Percentiles rank a stretch among this genome's conserved stretches.
Evolutionary conservation across 1,140 invertebrate species (phyloP).

Genomic region (Apocrypta bakeri): DNA sequence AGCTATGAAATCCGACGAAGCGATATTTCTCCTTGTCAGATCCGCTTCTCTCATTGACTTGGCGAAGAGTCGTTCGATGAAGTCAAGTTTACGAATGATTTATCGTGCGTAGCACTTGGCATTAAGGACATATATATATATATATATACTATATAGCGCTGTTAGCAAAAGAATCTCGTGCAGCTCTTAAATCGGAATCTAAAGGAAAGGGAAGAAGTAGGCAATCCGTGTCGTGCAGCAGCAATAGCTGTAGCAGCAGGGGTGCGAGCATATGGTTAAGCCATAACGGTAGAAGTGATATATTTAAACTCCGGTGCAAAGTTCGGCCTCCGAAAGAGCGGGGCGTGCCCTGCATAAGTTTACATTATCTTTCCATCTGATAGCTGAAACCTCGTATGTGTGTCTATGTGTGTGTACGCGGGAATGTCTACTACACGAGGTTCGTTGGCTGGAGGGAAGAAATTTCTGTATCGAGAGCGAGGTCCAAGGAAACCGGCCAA

Average conservation of each 20-base stretch:
- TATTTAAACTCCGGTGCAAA: conserved; percentile 71
- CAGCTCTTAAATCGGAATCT: conserved; percentile 60
- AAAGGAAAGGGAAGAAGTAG: conserved; percentile 58
- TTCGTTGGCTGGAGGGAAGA: neutral
- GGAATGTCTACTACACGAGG: neutral
- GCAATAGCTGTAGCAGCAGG: conserved; percentile 29
- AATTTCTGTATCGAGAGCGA: neutral
- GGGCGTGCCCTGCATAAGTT: conserved; percentile 74
- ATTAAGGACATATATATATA: neutral
- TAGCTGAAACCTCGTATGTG: conserved; percentile 56
- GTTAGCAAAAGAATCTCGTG: conserved; percentile 53
- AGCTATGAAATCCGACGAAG: conserved; percentile 32
- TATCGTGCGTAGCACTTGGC: neutral
- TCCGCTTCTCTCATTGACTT: neutral
- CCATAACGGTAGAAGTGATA: conserved; percentile 70
- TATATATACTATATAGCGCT: neutral
- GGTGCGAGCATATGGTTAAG: conserved; percentile 71
- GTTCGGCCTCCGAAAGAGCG: conserved; percentile 64
- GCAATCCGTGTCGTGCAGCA: neutral
- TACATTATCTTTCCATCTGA: conserved; percentile 74
- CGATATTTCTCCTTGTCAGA: neutral
- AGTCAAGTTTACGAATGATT: neutral
- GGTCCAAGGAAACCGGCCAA: neutral
- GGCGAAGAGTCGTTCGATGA: neutral
- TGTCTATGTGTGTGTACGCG: neutral